Percentiles rank a stretch among this genome's conserved stretches.
These are phyloP conservation scores for Euwallacea similis DNA, from an alignment of 1,140 invertebrate genomes.

Conservation along the genomic window DNA sequence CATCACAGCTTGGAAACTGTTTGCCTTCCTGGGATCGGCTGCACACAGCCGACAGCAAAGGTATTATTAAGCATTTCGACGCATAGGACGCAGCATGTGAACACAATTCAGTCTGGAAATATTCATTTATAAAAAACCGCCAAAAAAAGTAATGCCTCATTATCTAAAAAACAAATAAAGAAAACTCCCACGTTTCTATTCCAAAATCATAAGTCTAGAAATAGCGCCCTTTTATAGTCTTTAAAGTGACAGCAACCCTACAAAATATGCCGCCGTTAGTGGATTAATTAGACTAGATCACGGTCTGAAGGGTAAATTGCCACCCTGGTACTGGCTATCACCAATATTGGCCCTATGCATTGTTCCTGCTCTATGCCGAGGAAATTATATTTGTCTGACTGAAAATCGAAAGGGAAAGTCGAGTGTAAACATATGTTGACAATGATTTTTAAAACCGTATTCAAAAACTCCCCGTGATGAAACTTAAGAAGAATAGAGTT, in stretches of 20 bases:
- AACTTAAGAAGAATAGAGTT: conserved; percentile 5
- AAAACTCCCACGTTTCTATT: no score
- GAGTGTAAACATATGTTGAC: background rate
- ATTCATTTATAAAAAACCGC: no score
- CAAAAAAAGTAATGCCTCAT: no score
- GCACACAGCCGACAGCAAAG: conserved; percentile 43
- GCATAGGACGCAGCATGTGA: no score
- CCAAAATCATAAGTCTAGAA: background rate
- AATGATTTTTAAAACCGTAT: background rate
- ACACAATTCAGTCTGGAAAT: no score
- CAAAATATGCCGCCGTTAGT: conserved; percentile 50
- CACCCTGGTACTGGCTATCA: conserved; percentile 51
- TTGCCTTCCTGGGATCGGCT: conserved; percentile 42
- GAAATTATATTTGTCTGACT: no score
- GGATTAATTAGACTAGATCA: conserved; percentile 51
- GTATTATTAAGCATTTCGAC: conserved; percentile 43
- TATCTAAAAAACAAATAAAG: no score
- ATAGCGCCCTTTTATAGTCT: conserved; percentile 17
- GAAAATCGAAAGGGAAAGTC: conserved; percentile 6
- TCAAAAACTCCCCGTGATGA: background rate
- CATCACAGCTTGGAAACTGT: conserved; percentile 50
- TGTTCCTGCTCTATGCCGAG: conserved; percentile 11
- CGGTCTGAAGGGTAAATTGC: conserved; percentile 36
- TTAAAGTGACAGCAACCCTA: conserved; percentile 39
- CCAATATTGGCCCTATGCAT: conserved; percentile 52